Evolutionary conservation across 2,113 vertebrate genomes (phyloP), one percentile per base, ranked within the genome.

Genomic region (Silurus asotus): DNA sequence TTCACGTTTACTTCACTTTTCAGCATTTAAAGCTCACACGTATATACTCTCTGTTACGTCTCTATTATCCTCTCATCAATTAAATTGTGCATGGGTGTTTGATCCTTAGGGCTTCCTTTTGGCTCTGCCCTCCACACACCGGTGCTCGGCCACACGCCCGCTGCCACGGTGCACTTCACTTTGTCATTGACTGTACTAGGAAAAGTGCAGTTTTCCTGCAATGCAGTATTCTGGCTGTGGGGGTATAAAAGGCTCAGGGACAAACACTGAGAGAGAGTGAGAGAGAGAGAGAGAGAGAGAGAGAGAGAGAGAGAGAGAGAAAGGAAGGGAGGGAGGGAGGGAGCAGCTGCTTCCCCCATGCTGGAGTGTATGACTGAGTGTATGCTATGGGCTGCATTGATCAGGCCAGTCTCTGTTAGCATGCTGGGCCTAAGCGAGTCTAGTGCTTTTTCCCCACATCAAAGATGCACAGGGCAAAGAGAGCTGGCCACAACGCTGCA

Each of bases 361-460:
- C 28, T 79, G 62, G 62, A 80, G 59, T 65, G n/a, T 48, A 64
- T 14, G 15, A 55, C 55, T 79, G 56, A 45, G 20, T 74, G 87
- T 74, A 78, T 62, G 61, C 61, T 83, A 72, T 79, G 70, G 72
- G 59, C 25, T 83, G 72, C 72, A 82, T 89, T 78, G 76, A 86
- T 84, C 72, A 80, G 77, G 84, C 48, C 76, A 70, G 2, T 6
- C 82, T 86, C 80, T 81, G 61, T 89, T 84, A 89, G 69, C 86
- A 86, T 23, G 53, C 58, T 28, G 80, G 53, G 62, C 62, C 64
- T 55, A 61, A 78, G 45, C 20, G 14, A 81, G 77, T 48, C 53
- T 78, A 83, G 78, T 76, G 56, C 85, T 83, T 61, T 48, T 45
- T 82, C 74, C 76, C n/a, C 59, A 85, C 85, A 86, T 89, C 87